Percentiles rank a stretch among this genome's conserved stretches.
Conservation (phyloP, 92 coral and sea anemone species). For the Heliopora coerulea region DNA sequence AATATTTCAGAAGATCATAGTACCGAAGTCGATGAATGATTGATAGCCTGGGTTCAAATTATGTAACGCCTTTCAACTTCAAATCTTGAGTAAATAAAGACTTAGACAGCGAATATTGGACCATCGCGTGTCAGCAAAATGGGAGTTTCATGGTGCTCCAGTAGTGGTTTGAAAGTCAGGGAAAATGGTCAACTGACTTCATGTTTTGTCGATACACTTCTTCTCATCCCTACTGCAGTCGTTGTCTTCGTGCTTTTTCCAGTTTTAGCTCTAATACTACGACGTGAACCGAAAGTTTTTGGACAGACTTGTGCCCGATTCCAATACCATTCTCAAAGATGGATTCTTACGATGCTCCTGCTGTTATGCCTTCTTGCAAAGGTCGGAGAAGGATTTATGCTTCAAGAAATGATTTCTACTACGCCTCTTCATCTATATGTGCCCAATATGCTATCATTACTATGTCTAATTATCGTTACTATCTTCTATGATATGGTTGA, state of each 20-base stretch:
- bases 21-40: too few relatives aligned
- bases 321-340: conserved; percentile 20
- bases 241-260: conserved; percentile 12
- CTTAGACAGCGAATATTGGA: too few relatives aligned
- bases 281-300: conserved; percentile 8
- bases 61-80: too few relatives aligned
- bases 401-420: conserved; percentile 18
- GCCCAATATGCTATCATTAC: conserved; percentile 23
- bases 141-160: conserved; percentile 30
- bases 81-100: too few relatives aligned
- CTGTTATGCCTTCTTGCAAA: conserved; percentile 10
- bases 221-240: conserved; percentile 25
- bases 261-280: conserved; percentile 17
- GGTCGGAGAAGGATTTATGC: conserved; percentile 39
- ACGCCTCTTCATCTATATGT: conserved; percentile 23
- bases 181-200: conserved; percentile 33
- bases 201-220: conserved; percentile 36
- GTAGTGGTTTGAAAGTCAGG: conserved; percentile 3
- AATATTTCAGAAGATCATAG: background rate
- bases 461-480: conserved; percentile 10
- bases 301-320: conserved; percentile 27
- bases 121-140: too few relatives aligned
- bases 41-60: too few relatives aligned
- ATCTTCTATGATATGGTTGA: conserved; percentile 35
- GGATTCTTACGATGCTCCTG: conserved; percentile 21